Base-by-base conservation (phyloP, 2,888 invertebrate genomes). In the Tipula unca region DNA sequence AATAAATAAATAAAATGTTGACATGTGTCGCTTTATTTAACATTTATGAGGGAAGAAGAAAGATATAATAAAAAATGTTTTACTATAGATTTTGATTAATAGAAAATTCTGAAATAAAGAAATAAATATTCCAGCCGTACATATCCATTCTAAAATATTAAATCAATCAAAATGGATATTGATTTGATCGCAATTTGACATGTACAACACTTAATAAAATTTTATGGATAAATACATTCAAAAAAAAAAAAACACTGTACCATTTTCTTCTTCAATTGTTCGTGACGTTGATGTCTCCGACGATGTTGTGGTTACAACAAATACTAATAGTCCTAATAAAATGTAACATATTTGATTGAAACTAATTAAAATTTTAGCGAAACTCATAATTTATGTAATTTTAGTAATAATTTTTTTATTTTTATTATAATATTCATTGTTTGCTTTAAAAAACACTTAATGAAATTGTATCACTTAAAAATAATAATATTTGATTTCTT, bases 1-100 rank as follows among this genome's bases (percentile, higher is more conserved):
- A 69, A 69, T 69, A 69, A 69, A 69, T 69, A 69, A 69, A 69
- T 69, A 69, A 69, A 69, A 69, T 69, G 69, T 25, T 69, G 69
- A 69, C 69, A 69, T 69, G 69, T 69, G 69, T 69, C 69, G 69
- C 69, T 69, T 69, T 69, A 69, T 69, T 69, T 69, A 69, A 69
- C 69, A 69, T 69, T 69, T 69, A 69, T 69, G 69, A 25, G 48
- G 14, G 69, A 69, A 69, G 69, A 69, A 69, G 25, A 69, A 25
- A 69, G 1, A 42, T 10, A 36, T 36, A 8, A 3, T 36, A 8
- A 42, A n/a, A 69, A 17, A 17, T 17, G 0, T 48, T 32, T 32
- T 32, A 4, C 17, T 48, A 8, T 17, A n/a, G n/a, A 48, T 20
- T 69, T 25, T 69, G 69, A 69, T 69, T 69, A 69, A 69, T 69